Percentiles rank a stretch among this genome's conserved stretches.
Evolutionary conservation across 53 echinoderm and acorn worm genomes (phyloP).

Genomic region (Patiria pectinifera): DNA sequence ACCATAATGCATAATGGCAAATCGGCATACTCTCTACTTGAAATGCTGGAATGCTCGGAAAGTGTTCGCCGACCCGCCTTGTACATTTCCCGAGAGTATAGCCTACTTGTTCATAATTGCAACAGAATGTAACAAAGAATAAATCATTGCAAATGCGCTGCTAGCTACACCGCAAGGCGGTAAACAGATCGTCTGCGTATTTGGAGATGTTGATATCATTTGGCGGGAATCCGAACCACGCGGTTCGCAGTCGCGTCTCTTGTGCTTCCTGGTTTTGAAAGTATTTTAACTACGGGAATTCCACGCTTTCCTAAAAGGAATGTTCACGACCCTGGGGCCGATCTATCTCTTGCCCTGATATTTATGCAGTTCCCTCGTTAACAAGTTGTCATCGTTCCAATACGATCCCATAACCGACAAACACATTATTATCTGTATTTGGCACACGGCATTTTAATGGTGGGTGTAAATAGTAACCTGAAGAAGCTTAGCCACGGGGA

Average conservation of each 20-base stretch:
- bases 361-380: background rate
- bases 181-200: slow-evolving; percentile 52
- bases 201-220: slow-evolving; percentile 64
- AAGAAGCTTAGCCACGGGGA: background rate
- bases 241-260: slow-evolving; percentile 5
- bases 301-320: background rate
- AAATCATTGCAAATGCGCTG: slow-evolving; percentile 6
- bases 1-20: background rate
- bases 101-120: slow-evolving; percentile 1
- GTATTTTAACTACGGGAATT: slow-evolving; percentile 42
- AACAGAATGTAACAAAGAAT: background rate
- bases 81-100: background rate
- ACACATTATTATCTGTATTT: background rate
- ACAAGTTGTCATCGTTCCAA: slow-evolving; percentile 29
- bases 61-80: background rate
- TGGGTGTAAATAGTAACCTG: background rate
- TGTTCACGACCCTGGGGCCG: background rate
- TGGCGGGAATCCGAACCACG: slow-evolving; percentile 46
- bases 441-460: background rate
- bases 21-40: background rate
- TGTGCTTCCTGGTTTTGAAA: slow-evolving; percentile 9
- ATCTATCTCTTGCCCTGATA: background rate
- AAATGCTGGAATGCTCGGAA: background rate
- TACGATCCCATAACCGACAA: background rate
- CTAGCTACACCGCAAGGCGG: background rate